Evolutionary conservation across 2,113 vertebrate genomes (phyloP).

Genomic region (Pampusana beccarii): DNA sequence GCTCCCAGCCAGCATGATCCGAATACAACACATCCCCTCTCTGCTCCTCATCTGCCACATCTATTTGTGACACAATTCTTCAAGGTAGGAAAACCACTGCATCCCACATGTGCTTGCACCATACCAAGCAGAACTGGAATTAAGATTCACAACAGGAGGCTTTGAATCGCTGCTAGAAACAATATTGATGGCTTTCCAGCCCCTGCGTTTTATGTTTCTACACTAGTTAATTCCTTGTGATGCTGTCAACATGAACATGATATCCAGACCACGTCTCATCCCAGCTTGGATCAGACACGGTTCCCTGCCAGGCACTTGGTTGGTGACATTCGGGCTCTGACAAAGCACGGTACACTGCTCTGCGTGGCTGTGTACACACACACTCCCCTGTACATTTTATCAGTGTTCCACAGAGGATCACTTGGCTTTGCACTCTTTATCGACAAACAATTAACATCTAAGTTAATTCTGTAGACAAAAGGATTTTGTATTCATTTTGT

Average conservation of each 20-base stretch:
- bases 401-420: conserved; percentile 53
- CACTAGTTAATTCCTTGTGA: neutral
- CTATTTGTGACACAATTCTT: neutral
- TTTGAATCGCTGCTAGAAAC: neutral
- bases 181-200: neutral
- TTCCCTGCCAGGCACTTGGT: neutral
- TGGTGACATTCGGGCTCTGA: neutral
- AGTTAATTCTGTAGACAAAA: conserved; percentile 54
- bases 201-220: neutral
- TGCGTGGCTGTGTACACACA: neutral
- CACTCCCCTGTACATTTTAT: neutral
- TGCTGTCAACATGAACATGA: neutral
- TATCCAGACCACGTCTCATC: neutral
- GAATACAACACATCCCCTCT: neutral
- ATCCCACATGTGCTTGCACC: neutral
- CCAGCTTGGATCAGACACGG: neutral
- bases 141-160: neutral
- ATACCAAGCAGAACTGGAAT: neutral
- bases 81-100: neutral
- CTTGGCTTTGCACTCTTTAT: conserved; percentile 33
- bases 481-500: conserved; percentile 62
- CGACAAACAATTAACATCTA: conserved; percentile 63
- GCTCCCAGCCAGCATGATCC: neutral
- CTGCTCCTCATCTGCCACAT: neutral
- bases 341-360: neutral